Percentiles rank a stretch among this genome's conserved stretches.
Conservation (phyloP, 2,888 invertebrate species). For the Nemurella pictetii region DNA sequence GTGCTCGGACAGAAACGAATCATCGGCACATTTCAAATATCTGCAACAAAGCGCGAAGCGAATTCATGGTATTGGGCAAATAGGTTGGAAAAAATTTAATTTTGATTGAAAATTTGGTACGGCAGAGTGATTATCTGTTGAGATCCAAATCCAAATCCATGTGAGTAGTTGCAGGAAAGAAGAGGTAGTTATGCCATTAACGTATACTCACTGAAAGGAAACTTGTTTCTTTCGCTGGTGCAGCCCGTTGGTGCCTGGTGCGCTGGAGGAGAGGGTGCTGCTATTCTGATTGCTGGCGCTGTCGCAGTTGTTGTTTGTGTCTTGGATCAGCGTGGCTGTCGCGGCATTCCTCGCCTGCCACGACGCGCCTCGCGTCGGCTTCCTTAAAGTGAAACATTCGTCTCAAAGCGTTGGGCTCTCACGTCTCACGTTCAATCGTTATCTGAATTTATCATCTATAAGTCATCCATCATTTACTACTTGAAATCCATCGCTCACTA, state of each 20-base stretch:
- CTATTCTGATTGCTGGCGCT: constrained; percentile 37
- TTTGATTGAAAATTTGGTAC: too few species aligned
- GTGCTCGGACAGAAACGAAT: constrained; percentile 49
- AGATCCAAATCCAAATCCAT: too few species aligned
- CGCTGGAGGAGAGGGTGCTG: constrained; percentile 20
- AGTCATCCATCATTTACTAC: too few species aligned
- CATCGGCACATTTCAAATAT: constrained; percentile 36
- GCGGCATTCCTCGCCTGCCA: not conserved
- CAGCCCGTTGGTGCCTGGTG: not conserved
- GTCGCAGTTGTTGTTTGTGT: constrained; percentile 28
- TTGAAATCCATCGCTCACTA: too few species aligned
- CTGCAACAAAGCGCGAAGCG: constrained; percentile 30
- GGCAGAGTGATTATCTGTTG: too few species aligned
- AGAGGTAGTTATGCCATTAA: too few species aligned
- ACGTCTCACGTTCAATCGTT: too few species aligned
- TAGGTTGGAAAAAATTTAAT: too few species aligned
- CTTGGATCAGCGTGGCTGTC: not conserved
- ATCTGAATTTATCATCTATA: too few species aligned
- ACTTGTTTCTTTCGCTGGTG: constrained; percentile 36
- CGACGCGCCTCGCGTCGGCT: not conserved
- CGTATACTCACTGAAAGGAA: constrained; percentile 36
- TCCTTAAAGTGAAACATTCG: not conserved
- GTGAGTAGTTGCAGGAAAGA: too few species aligned
- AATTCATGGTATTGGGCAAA: too few species aligned
- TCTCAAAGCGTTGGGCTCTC: too few species aligned